Conservation (phyloP, 2,113 vertebrate species). For the Chloropsis cyanopogon region DNA sequence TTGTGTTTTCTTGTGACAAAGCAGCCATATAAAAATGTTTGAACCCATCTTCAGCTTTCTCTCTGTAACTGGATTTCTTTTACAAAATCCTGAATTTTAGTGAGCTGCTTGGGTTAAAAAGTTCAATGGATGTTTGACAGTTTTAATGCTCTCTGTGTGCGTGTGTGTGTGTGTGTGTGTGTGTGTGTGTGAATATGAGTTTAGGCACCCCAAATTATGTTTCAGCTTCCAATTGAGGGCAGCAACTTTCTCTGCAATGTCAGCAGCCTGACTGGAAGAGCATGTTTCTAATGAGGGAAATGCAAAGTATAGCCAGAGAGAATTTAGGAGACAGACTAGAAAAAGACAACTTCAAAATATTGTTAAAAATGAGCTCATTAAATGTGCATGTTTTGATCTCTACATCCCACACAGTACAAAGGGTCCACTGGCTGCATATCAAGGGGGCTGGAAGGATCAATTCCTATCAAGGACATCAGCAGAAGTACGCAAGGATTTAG, state of each 20-base stretch:
- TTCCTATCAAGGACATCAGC: slow-evolving; percentile 28
- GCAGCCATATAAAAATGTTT: not conserved
- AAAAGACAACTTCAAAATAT: slow-evolving; percentile 45
- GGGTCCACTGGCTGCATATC: not conserved
- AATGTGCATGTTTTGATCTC: slow-evolving; percentile 49
- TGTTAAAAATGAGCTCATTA: slow-evolving; percentile 41
- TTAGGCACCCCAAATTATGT: not conserved
- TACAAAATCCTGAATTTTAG: not conserved
- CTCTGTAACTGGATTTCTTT: not conserved
- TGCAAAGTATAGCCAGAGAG: slow-evolving; percentile 39
- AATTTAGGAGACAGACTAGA: slow-evolving; percentile 6
- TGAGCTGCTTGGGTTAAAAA: not conserved
- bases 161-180: too few relatives aligned
- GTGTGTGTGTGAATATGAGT: not conserved
- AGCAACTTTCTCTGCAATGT: not conserved
- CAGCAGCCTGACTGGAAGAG: slow-evolving; percentile 16
- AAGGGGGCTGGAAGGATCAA: slow-evolving; percentile 11
- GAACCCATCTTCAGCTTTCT: not conserved
- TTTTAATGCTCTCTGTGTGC: not conserved
- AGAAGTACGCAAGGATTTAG: not conserved
- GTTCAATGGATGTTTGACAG: not conserved
- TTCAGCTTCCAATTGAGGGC: not conserved
- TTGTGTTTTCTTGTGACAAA: not conserved
- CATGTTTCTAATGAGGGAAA: slow-evolving; percentile 33
- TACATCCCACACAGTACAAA: slow-evolving; percentile 39